Evolutionary conservation across 1,140 invertebrate species (phyloP), one percentile per base, ranked within the genome.

Genomic region (Linepithema humile): DNA sequence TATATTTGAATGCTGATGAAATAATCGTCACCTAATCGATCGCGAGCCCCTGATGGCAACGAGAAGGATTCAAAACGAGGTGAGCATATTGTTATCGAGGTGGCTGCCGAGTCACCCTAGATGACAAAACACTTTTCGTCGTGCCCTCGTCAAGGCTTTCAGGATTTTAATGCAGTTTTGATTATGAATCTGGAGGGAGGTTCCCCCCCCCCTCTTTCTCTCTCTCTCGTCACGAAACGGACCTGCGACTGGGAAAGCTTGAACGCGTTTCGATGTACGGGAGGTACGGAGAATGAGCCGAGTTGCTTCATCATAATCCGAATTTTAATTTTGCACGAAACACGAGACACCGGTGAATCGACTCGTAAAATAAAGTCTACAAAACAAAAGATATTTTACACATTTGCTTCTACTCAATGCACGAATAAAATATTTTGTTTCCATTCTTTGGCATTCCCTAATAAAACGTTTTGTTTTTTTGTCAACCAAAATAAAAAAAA

Each of bases 111-210:
- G 59, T 82, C 78, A 69, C 85, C 67, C 69, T 82, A 73, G 73
- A 90, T 92, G 90, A 92, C 83, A 88, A 87, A 88, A 91, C 89
- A 92, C 85, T 90, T 92, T 91, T 90, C 82, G 55, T 85, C 84
- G 69, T 83, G 40, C 74, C 72, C 77, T 82, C 86, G 80, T 86
- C 70, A 55, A 48, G 20, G 73, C 85, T 91, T 90, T 90, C 72
- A 85, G 75, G 82, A 84, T 91, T 92, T 92, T 91, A 91, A 90
- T 92, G 87, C 89, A 90, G 80, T 89, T 92, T 91, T 89, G 80
- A 90, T 91, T 90, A 91, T 85, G 75, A 74, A 48, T n/a, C 59
- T 26, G 50, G 48, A 72, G 53, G 73, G 60, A 26, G 53, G n/a
- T 15, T n/a, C n/a, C 17, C 17, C n/a, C 17, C 48, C n/a, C 48